Percentiles rank a stretch among this genome's conserved stretches.
These are phyloP conservation scores for Hippopotamus amphibius DNA, from an alignment of 2,113 vertebrate species.

Conservation along the genomic window DNA sequence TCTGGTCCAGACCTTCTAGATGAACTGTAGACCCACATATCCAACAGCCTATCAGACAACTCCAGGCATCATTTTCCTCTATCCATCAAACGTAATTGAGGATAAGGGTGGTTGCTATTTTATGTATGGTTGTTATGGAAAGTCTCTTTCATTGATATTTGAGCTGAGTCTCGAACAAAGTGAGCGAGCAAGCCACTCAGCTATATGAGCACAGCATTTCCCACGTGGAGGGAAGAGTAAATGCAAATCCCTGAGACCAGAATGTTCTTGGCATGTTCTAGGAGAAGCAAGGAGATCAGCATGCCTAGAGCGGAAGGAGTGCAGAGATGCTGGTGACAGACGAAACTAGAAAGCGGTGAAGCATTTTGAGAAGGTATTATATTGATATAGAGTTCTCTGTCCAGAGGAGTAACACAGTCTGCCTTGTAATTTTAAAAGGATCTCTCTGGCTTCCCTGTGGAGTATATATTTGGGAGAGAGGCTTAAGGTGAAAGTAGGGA, in stretches of 20 bases:
- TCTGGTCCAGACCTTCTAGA: neutral
- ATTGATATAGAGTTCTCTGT: neutral
- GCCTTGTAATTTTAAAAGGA: slow-evolving; percentile 39
- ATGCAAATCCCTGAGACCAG: slow-evolving; percentile 1
- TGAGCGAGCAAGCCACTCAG: neutral
- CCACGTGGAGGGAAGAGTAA: neutral
- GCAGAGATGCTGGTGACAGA: neutral
- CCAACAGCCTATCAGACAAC: neutral
- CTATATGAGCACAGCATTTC: neutral
- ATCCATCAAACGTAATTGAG: slow-evolving; percentile 6
- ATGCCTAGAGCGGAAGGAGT: neutral
- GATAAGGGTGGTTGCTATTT: neutral
- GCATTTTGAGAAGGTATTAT: slow-evolving; percentile 57
- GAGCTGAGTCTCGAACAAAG: slow-evolving; percentile 20
- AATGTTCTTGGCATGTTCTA: neutral
- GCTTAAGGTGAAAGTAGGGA: neutral
- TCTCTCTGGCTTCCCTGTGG: neutral
- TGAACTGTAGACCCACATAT: slow-evolving; percentile 38
- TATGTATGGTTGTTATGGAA: neutral
- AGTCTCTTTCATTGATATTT: slow-evolving; percentile 25
- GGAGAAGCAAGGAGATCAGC: neutral
- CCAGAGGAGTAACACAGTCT: neutral
- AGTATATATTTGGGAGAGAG: neutral
- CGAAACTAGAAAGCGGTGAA: neutral
- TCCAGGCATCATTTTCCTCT: neutral